phyloP scores from a whole-genome alignment of 2,113 vertebrate genomes.

The Trogon surrucura region DNA sequence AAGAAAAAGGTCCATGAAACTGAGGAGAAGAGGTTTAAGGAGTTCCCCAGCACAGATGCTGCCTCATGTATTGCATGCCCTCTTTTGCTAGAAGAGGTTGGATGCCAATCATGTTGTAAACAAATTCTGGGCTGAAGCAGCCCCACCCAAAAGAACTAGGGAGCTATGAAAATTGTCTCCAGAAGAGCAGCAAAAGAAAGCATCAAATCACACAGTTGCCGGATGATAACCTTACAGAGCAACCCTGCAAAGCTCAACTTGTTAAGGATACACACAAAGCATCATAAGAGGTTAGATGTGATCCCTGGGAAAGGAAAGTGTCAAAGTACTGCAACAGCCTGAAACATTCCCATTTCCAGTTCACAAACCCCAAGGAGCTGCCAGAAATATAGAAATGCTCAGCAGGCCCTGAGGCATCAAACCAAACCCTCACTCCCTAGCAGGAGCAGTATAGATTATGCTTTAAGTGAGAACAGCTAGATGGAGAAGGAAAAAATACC shows the following conservation, averaged over 20 bases:
- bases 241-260: background rate
- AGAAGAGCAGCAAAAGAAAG: background rate
- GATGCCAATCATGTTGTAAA: background rate
- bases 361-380: conserved; percentile 42
- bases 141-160: background rate
- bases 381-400: conserved; percentile 31
- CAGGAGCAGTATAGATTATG: conserved; percentile 7
- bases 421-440: background rate
- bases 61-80: too few species aligned
- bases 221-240: background rate
- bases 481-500: conserved; percentile 11
- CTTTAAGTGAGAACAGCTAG: conserved; percentile 3
- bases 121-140: background rate
- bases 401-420: conserved; percentile 12
- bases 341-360: conserved; percentile 37
- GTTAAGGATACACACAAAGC: background rate
- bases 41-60: background rate
- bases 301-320: background rate
- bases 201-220: background rate
- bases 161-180: background rate
- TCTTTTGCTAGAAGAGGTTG: background rate
- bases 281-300: background rate
- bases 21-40: background rate
- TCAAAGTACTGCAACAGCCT: background rate
- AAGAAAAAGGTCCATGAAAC: background rate